Percentiles rank a stretch among this genome's conserved stretches.
Evolutionary conservation across 2,888 invertebrate species (phyloP).

Genomic region (Drosophila multiciliata): DNA sequence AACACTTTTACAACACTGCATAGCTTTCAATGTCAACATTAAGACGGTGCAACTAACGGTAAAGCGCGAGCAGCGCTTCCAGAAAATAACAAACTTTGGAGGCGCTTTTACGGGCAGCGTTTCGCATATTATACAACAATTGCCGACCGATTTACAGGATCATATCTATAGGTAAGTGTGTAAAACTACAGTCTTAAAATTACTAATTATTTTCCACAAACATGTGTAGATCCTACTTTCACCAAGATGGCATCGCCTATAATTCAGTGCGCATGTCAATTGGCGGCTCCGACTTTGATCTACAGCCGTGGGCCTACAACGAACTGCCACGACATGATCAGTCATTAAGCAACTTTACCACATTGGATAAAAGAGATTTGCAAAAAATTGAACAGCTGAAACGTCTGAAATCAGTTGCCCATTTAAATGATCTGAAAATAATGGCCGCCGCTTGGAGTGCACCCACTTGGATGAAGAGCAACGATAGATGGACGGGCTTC

Average conservation of each 20-base stretch:
- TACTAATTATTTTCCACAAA: neutral
- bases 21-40: conserved; percentile 50
- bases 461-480: conserved; percentile 90
- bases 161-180: conserved; percentile 79
- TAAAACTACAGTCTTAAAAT: neutral
- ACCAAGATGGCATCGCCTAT: conserved; percentile 90
- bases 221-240: conserved; percentile 89
- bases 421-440: conserved; percentile 77
- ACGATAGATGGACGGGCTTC: conserved; percentile 87
- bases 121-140: conserved; percentile 77
- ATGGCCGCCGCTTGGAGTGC: conserved; percentile 87
- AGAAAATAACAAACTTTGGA: conserved; percentile 93
- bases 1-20: conserved; percentile 1
- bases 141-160: conserved; percentile 74
- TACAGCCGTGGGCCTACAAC: conserved; percentile 92
- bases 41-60: conserved; percentile 60
- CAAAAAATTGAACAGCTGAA: conserved; percentile 80
- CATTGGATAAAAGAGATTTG: conserved; percentile 82
- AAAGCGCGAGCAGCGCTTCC: conserved; percentile 85
- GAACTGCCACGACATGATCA: conserved; percentile 87
- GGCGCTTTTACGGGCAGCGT: conserved; percentile 93
- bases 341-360: conserved; percentile 87
- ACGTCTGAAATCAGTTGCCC: conserved; percentile 67
- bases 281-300: conserved; percentile 95
- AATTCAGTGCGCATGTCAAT: conserved; percentile 93